Percentiles rank a stretch among this genome's conserved stretches.
These are phyloP conservation scores for Acanthopleura granulata DNA, from an alignment of 2,888 invertebrate genomes.

Conservation along the genomic window DNA sequence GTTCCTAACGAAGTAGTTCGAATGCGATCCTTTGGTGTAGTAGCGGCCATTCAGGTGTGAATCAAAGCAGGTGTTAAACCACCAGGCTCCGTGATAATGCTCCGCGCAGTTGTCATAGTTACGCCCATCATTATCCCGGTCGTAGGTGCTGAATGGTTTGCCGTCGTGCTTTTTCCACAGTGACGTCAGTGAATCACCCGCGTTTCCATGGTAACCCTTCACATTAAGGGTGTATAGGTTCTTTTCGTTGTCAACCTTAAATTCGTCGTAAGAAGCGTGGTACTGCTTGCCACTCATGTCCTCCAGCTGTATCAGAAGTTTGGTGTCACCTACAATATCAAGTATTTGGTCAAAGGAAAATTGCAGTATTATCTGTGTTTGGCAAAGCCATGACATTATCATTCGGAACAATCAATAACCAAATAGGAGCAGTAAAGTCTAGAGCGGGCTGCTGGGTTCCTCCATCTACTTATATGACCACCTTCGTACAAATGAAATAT, in stretches of 20 bases:
- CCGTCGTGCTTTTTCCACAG: constrained; percentile 84
- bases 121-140: constrained; percentile 85
- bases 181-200: constrained; percentile 83
- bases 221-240: constrained; percentile 83
- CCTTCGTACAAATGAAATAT: too few relatives aligned
- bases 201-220: constrained; percentile 84
- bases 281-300: constrained; percentile 87
- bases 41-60: constrained; percentile 67
- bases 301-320: constrained; percentile 85
- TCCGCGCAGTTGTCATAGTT: constrained; percentile 67
- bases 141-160: constrained; percentile 92
- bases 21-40: constrained; percentile 62
- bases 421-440: too few relatives aligned
- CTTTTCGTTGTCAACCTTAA: constrained; percentile 78
- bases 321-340: constrained; percentile 77
- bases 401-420: too few relatives aligned
- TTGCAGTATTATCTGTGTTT: too few relatives aligned
- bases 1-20: constrained; percentile 63
- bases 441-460: too few relatives aligned
- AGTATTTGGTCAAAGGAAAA: too few relatives aligned
- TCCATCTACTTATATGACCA: too few relatives aligned
- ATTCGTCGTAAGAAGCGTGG: constrained; percentile 84
- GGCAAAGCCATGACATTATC: too few relatives aligned
- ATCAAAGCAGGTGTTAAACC: constrained; percentile 67
- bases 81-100: constrained; percentile 66